phyloP scores from a whole-genome alignment of 2,888 invertebrate genomes.

The Sisyra terminalis region DNA sequence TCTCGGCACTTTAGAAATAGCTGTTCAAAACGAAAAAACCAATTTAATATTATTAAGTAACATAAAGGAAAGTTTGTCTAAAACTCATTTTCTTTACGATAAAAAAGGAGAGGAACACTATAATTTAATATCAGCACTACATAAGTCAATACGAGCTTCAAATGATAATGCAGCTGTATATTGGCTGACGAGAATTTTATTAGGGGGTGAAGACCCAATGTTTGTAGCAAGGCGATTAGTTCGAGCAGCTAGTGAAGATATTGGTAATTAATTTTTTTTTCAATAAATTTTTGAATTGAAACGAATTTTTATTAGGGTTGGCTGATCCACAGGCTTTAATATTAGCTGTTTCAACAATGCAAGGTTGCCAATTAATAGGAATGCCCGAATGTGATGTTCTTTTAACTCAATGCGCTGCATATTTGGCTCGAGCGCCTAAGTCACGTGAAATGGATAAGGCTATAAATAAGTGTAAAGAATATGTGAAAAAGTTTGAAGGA shows the following conservation, averaged over 20 bases:
- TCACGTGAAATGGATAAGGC: conserved; percentile 41
- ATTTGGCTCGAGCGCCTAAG: conserved; percentile 62
- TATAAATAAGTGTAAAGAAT: conserved; percentile 35
- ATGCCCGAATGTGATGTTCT: conserved; percentile 70
- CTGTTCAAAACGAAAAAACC: conserved; percentile 26
- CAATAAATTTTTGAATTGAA: no score
- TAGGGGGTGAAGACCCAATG: conserved; percentile 64
- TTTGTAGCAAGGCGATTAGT: conserved; percentile 62
- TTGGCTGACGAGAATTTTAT: conserved; percentile 65
- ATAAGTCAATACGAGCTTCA: conserved; percentile 67
- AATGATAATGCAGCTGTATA: conserved; percentile 68
- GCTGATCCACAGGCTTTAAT: conserved; percentile 46
- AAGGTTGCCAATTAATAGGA: conserved; percentile 63
- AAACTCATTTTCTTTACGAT: conserved; percentile 64
- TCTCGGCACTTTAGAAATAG: conserved; percentile 56
- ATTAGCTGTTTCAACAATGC: conserved; percentile 56
- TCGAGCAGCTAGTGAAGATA: conserved; percentile 59
- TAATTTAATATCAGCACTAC: conserved; percentile 65
- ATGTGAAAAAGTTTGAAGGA: conserved; percentile 44
- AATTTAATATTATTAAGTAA: conserved; percentile 41
- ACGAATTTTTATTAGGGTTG: conserved; percentile 31
- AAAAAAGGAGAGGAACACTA: conserved; percentile 69
- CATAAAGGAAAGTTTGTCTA: conserved; percentile 55
- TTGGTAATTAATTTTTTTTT: conserved; percentile 35
- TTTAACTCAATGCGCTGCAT: conserved; percentile 59